Percentiles rank a stretch among this genome's conserved stretches.
Conservation (phyloP, 2,888 invertebrate species). For the Cosmia trapezina region DNA sequence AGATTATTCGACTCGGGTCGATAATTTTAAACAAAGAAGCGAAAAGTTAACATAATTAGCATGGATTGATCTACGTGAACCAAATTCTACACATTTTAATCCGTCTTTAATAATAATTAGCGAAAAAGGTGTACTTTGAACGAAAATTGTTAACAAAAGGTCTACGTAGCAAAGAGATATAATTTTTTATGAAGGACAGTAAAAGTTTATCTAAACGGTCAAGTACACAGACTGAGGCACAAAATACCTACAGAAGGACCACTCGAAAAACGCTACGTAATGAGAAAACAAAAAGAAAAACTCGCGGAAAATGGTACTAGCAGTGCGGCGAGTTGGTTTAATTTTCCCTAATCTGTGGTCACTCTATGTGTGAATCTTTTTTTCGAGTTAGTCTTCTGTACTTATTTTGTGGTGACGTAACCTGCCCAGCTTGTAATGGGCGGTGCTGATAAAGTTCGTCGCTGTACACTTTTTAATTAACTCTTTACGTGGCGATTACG, state of each 20-base stretch:
- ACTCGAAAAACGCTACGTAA: background rate
- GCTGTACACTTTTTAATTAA: constrained; percentile 59
- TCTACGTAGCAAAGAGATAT: constrained; percentile 43
- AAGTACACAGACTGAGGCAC: constrained; percentile 9
- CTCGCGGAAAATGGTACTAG: background rate
- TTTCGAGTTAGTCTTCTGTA: constrained; percentile 35
- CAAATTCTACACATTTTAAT: constrained; percentile 6
- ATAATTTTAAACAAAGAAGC: constrained; percentile 1
- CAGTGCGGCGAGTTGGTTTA: background rate
- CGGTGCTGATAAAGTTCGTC: constrained; percentile 45
- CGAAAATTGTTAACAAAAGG: constrained; percentile 26
- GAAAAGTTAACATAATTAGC: constrained; percentile 2
- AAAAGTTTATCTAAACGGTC: constrained; percentile 55
- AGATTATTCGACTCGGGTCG: background rate
- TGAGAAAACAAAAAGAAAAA: background rate
- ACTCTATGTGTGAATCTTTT: background rate
- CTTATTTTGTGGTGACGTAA: background rate
- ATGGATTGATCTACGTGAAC: constrained; percentile 4
- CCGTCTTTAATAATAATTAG: background rate
- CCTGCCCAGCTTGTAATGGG: constrained; percentile 23
- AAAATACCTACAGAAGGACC: constrained; percentile 15
- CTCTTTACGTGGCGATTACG: constrained; percentile 38
- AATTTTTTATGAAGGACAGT: constrained; percentile 52
- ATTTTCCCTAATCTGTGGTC: background rate
- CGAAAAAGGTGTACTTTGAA: constrained; percentile 9